Conservation (phyloP, 2,888 invertebrate species). For the Parasteatoda lunata region DNA sequence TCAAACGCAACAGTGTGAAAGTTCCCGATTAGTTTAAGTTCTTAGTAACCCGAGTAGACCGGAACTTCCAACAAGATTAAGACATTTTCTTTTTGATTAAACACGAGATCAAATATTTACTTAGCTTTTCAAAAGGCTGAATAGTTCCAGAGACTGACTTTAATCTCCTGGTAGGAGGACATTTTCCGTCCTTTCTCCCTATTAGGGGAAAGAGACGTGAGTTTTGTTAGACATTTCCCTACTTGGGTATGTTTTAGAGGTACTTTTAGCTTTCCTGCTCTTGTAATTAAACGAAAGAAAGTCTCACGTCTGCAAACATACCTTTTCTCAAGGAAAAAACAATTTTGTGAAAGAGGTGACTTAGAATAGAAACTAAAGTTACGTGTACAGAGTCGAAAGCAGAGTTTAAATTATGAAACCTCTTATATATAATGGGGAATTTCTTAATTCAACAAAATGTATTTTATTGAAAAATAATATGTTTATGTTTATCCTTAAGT, state of each 20-base stretch:
- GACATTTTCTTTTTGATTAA: conserved; percentile 35
- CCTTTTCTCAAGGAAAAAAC: conserved; percentile 33
- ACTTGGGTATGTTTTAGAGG: not conserved
- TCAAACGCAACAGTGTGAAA: too few relatives aligned
- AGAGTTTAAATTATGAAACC: too few relatives aligned
- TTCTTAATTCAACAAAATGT: too few relatives aligned
- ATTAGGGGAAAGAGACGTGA: conserved; percentile 5
- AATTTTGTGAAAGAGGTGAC: conserved; percentile 19
- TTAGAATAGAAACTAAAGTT: too few relatives aligned
- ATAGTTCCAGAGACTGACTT: conserved; percentile 41
- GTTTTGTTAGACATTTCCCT: conserved; percentile 28
- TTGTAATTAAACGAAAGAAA: conserved; percentile 49
- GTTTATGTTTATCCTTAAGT: too few relatives aligned
- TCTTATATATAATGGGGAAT: too few relatives aligned
- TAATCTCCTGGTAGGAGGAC: conserved; percentile 40
- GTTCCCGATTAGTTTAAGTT: not conserved
- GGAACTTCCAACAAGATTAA: conserved; percentile 27
- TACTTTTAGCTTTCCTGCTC: not conserved
- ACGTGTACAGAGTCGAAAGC: too few relatives aligned
- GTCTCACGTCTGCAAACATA: conserved; percentile 10
- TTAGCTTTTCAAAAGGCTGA: conserved; percentile 53
- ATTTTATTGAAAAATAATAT: too few relatives aligned
- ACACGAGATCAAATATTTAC: conserved; percentile 57
- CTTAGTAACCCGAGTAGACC: not conserved
- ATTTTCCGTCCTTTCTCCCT: conserved; percentile 14